Evolutionary conservation across 2,797 vertebrate genomes (phyloP), one percentile per base, ranked within the genome.

Genomic region (Chrysolophus pictus): DNA sequence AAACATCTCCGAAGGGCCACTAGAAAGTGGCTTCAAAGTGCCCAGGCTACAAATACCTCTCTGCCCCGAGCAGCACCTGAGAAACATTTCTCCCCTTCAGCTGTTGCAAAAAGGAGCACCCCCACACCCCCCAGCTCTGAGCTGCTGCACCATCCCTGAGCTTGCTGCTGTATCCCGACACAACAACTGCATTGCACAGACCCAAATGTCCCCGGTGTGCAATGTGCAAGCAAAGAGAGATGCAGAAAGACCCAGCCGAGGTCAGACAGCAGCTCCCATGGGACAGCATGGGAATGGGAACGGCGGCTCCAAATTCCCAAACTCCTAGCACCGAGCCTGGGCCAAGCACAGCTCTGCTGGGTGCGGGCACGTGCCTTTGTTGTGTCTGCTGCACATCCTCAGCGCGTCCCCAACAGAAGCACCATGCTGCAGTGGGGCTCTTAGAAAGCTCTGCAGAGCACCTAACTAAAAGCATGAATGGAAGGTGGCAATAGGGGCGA

Each of bases 11-110:
- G 92, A 96, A 94, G 95, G 55, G 69, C 64, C 90, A 93, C 87
- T 62, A 97, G 95, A 94, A 90, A 90, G 44, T 8, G 9, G 56
- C 69, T 89, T 16, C 2, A 39, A 90, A 67, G 82, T 0, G 3
- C 76, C 83, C 44, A 59, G 77, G 85, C 87, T 91, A 89, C 90
- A 95, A 92, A 94, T 55, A 89, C 28, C 33, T 47, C 58, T 87
- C 49, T 77, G 26, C 46, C 46, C 46, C 15, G 37, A 62, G 77
- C 15, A 47, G 0, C 64, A 63, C 79, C 90, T 94, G 84, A 96
- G 97, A 97, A 98, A 95, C 65, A 47, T 94, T 97, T 97, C 96
- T 96, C 84, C 97, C 97, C 97, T 97, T 94, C 96, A 97, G 78
- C 95, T 97, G 94, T 91, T 94, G 82, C 88, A 83, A 85, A 86